Conservation (phyloP, 92 coral and sea anemone species). For the Umimayanthus chanpuru region DNA sequence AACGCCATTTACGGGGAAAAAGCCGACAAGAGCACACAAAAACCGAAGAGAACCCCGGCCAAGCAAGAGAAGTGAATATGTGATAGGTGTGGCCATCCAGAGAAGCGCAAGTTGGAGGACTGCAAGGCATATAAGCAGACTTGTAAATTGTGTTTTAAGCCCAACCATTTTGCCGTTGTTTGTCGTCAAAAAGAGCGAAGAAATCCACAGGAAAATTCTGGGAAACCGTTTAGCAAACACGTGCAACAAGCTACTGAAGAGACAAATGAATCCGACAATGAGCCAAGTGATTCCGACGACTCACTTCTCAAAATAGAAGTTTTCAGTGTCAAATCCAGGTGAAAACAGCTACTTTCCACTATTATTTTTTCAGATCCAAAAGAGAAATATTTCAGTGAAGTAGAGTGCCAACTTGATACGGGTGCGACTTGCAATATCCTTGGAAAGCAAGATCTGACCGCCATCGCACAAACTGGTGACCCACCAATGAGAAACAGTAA, state of each 20-base stretch:
- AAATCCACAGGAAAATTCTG: constrained; percentile 1
- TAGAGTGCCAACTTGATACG: constrained; percentile 47
- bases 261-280: background rate
- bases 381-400: constrained; percentile 9
- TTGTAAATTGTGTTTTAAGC: constrained; percentile 36
- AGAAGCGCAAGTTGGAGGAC: constrained; percentile 22
- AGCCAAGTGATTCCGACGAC: constrained; percentile 21
- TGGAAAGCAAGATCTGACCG: constrained; percentile 35
- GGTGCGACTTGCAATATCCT: constrained; percentile 52
- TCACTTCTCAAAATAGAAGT: constrained; percentile 51
- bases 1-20: constrained; percentile 14
- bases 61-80: background rate
- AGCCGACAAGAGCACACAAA: background rate
- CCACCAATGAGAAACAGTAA: constrained; percentile 42
- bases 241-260: constrained; percentile 7
- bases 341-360: constrained; percentile 47
- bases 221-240: background rate
- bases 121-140: constrained; percentile 37
- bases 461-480: constrained; percentile 43
- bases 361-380: constrained; percentile 42
- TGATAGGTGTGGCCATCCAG: background rate
- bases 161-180: constrained; percentile 31
- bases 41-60: background rate
- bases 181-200: constrained; percentile 28
- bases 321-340: constrained; percentile 40